Percentiles rank a stretch among this genome's conserved stretches.
phyloP scores from a whole-genome alignment of 2,888 invertebrate genomes.

The Encarsia formosa region DNA sequence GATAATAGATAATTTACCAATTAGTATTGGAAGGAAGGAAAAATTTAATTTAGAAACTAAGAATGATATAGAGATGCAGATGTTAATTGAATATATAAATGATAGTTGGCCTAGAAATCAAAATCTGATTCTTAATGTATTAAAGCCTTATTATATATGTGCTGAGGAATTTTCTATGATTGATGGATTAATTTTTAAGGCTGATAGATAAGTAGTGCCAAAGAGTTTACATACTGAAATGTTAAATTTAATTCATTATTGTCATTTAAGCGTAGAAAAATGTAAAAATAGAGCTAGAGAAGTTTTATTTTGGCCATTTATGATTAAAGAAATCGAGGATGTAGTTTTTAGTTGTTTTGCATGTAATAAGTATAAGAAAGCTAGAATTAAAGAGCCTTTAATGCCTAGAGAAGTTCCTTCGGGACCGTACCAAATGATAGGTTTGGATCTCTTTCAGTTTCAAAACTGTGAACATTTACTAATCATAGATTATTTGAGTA shows the following conservation, averaged over 20 bases:
- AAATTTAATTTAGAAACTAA: conserved; percentile 15
- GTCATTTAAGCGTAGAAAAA: conserved; percentile 33
- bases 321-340: conserved; percentile 31
- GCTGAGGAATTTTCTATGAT: conserved; percentile 19
- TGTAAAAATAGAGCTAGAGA: conserved; percentile 30
- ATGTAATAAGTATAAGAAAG: conserved; percentile 23
- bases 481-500: conserved; percentile 15
- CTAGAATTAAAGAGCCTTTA: conserved; percentile 5
- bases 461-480: not conserved
- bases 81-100: conserved; percentile 29
- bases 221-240: conserved; percentile 26
- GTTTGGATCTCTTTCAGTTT: conserved; percentile 12
- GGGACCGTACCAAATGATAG: conserved; percentile 10
- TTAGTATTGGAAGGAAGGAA: conserved; percentile 7
- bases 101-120: conserved; percentile 13
- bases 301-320: conserved; percentile 33
- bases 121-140: not conserved
- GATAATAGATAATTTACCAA: conserved; percentile 17
- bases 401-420: conserved; percentile 9
- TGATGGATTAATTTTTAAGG: conserved; percentile 27
- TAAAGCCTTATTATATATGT: conserved; percentile 8
- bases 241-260: conserved; percentile 32
- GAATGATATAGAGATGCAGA: conserved; percentile 28
- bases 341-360: conserved; percentile 27
- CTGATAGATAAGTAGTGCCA: conserved; percentile 27